Evolutionary conservation across 2,797 vertebrate genomes (phyloP).

Genomic region (Thunnus albacares): DNA sequence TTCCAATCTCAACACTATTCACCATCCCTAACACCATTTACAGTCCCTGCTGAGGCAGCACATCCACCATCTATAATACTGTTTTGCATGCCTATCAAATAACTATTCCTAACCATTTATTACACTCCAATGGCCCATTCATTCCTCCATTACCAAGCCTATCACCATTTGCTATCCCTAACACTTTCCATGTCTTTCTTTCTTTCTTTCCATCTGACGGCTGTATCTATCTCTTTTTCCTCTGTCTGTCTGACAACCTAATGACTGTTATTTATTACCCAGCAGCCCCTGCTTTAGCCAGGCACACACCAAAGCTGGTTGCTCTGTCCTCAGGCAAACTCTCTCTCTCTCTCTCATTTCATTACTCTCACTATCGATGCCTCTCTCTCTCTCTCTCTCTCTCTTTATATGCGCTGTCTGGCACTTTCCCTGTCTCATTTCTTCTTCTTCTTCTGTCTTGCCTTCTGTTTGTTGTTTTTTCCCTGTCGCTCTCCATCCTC

Average conservation of each 20-base stretch:
- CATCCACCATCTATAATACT: too few species aligned
- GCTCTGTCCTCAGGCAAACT: slow-evolving; percentile 62
- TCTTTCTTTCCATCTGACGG: not conserved
- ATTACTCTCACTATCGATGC: slow-evolving; percentile 14
- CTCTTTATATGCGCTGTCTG: slow-evolving; percentile 38
- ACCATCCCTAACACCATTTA: not conserved
- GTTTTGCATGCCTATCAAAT: too few species aligned
- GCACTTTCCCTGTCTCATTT: slow-evolving; percentile 38
- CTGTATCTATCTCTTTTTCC: slow-evolving; percentile 2
- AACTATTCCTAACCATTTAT: too few species aligned
- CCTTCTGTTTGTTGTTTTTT: slow-evolving; percentile 43
- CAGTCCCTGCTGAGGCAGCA: too few species aligned
- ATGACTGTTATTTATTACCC: slow-evolving; percentile 62
- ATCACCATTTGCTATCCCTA: not conserved
- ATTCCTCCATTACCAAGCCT: not conserved
- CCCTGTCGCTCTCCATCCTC: slow-evolving; percentile 25
- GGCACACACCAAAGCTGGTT: slow-evolving; percentile 49
- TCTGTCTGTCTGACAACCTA: slow-evolving; percentile 37
- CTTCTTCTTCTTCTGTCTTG: slow-evolving; percentile 33
- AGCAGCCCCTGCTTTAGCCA: slow-evolving; percentile 47
- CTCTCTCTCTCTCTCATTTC: slow-evolving; percentile 22
- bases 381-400: slow-evolving; percentile 19
- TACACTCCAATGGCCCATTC: too few species aligned
- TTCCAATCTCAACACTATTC: not conserved
- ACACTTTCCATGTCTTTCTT: not conserved